phyloP scores from a whole-genome alignment of 2,113 vertebrate genomes.

The Prionailurus bengalensis region DNA sequence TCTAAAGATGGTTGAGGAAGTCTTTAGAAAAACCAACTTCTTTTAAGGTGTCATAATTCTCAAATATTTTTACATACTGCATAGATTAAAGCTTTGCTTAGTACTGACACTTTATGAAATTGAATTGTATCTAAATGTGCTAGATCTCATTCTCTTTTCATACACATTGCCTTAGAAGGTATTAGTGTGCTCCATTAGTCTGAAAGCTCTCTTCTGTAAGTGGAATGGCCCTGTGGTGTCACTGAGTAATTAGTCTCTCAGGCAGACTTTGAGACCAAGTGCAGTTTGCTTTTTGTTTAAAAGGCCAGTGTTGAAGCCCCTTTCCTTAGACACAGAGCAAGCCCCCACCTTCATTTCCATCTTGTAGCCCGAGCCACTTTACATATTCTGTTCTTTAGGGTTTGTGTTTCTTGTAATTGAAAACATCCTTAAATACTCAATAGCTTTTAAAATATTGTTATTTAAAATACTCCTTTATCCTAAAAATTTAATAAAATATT shows the following conservation, averaged over 20 bases:
- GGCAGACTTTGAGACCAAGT: not conserved
- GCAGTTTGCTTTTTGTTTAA: not conserved
- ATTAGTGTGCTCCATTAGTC: not conserved
- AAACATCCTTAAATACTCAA: not conserved
- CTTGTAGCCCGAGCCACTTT: not conserved
- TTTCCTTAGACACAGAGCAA: fast-evolving
- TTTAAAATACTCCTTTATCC: conserved; percentile 31
- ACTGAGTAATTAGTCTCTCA: not conserved
- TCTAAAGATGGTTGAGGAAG: conserved; percentile 1
- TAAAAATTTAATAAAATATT: not conserved
- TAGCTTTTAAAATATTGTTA: not conserved
- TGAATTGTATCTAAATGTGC: not conserved
- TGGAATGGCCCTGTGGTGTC: not conserved
- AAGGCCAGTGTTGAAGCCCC: not conserved
- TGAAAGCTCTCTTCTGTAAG: not conserved
- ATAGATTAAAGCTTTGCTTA: not conserved
- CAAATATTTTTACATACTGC: not conserved
- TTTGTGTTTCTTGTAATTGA: not conserved
- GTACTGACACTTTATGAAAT: not conserved
- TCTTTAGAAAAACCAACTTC: not conserved
- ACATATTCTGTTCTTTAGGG: not conserved
- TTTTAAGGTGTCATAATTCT: not conserved
- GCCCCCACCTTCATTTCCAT: not conserved
- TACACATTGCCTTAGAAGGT: not conserved
- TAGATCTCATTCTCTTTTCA: not conserved